Evolutionary conservation across 1,140 invertebrate species (phyloP).

Genomic region (Apis dorsata): DNA sequence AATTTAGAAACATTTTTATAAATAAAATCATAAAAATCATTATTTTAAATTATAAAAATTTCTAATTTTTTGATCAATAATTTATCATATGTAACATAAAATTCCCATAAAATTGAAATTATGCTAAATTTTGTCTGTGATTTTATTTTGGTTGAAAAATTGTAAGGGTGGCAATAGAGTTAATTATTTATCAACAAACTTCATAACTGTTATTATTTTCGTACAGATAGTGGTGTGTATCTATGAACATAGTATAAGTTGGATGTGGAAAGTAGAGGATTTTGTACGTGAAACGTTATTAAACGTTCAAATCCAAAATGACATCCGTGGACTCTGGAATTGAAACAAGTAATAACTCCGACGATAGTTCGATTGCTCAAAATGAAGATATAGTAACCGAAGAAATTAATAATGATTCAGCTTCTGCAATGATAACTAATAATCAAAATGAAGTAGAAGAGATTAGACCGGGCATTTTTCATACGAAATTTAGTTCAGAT

Average conservation of each 20-base stretch:
- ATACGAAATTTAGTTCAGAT: neutral
- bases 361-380: slow-evolving; percentile 80
- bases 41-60: no score
- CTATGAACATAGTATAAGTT: neutral
- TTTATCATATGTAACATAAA: no score
- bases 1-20: no score
- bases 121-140: no score
- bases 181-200: neutral
- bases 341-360: slow-evolving; percentile 84
- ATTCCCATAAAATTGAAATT: no score
- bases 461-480: neutral
- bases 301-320: slow-evolving; percentile 63
- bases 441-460: neutral
- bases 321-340: slow-evolving; percentile 83
- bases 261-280: neutral
- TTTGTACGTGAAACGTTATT: neutral
- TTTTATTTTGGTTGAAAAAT: neutral
- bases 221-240: neutral
- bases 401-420: slow-evolving; percentile 15
- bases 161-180: neutral
- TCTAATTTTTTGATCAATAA: no score
- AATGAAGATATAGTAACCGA: slow-evolving; percentile 6
- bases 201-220: slow-evolving; percentile 22
- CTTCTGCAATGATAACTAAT: neutral
- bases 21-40: no score